phyloP scores from a whole-genome alignment of 1,140 invertebrate genomes.

The Apis dorsata region DNA sequence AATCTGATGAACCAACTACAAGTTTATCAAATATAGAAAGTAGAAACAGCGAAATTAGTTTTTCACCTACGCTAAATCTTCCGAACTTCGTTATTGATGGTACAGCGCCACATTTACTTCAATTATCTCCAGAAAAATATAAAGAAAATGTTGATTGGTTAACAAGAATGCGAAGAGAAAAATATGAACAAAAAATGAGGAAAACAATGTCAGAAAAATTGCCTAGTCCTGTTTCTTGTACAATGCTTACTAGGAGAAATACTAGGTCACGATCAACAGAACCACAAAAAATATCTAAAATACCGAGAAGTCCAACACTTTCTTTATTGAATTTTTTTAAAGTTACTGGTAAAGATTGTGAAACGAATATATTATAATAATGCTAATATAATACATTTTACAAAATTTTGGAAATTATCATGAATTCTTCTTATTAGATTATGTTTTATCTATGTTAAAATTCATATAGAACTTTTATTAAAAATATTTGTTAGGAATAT shows the following conservation, averaged over 20 bases:
- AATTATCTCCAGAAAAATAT: conserved; percentile 86
- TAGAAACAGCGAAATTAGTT: conserved; percentile 62
- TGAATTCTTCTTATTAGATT: not conserved
- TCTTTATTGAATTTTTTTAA: conserved; percentile 73
- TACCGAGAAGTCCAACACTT: conserved; percentile 57
- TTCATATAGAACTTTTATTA: not conserved
- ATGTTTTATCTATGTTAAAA: conserved; percentile 7
- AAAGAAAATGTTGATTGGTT: conserved; percentile 86
- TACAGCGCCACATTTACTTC: conserved; percentile 85
- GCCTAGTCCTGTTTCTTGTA: conserved; percentile 59
- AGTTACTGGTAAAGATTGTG: conserved; percentile 57
- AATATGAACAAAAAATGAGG: conserved; percentile 59
- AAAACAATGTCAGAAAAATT: conserved; percentile 58
- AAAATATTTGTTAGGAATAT: not conserved
- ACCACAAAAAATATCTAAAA: conserved; percentile 63
- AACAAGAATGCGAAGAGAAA: conserved; percentile 84
- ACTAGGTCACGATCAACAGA: conserved; percentile 72
- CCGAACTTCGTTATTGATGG: conserved; percentile 89
- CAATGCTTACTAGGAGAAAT: conserved; percentile 64
- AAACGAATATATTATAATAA: conserved; percentile 50
- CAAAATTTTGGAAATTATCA: conserved; percentile 14
- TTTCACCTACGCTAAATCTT: conserved; percentile 86
- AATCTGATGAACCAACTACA: conserved; percentile 69
- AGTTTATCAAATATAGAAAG: conserved; percentile 59
- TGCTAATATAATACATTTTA: conserved; percentile 32